These are phyloP conservation scores for Leucophora obtusa DNA, from an alignment of 2,888 invertebrate genomes.

Conservation along the genomic window DNA sequence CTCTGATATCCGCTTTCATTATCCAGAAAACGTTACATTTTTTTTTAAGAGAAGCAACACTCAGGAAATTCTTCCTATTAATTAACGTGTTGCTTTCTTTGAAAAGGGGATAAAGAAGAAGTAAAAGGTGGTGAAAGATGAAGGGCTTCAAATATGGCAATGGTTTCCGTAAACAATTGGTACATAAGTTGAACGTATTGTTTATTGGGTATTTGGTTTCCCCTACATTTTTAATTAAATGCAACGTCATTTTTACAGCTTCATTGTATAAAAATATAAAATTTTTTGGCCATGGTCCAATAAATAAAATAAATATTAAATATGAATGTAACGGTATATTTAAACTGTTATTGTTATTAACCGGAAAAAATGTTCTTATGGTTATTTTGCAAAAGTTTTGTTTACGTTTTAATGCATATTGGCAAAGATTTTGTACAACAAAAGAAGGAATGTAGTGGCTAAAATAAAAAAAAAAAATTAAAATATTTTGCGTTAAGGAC, in stretches of 20 bases:
- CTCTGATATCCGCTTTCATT: no score
- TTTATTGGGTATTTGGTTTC: no score
- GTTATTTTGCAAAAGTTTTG: background rate
- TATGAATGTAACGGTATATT: background rate
- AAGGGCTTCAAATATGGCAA: no score
- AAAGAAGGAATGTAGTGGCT: background rate
- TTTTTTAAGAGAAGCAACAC: no score
- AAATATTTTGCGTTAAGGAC: background rate
- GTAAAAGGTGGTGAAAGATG: no score
- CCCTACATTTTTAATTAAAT: background rate
- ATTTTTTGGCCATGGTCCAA: background rate
- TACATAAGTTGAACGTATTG: no score
- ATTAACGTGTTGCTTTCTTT: no score
- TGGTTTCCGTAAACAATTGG: no score
- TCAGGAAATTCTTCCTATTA: no score
- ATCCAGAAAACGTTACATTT: no score
- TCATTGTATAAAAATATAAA: background rate
- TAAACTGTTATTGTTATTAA: background rate
- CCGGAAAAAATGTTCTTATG: background rate
- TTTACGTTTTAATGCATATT: background rate
- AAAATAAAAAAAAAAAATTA: background rate
- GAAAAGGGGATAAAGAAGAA: no score
- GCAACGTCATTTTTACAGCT: background rate
- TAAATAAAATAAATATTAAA: background rate
- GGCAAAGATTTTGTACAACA: background rate